Percentiles rank a stretch among this genome's conserved stretches.
These are phyloP conservation scores for Lycocerus yunnanus DNA, from an alignment of 2,888 invertebrate genomes.

Conservation along the genomic window DNA sequence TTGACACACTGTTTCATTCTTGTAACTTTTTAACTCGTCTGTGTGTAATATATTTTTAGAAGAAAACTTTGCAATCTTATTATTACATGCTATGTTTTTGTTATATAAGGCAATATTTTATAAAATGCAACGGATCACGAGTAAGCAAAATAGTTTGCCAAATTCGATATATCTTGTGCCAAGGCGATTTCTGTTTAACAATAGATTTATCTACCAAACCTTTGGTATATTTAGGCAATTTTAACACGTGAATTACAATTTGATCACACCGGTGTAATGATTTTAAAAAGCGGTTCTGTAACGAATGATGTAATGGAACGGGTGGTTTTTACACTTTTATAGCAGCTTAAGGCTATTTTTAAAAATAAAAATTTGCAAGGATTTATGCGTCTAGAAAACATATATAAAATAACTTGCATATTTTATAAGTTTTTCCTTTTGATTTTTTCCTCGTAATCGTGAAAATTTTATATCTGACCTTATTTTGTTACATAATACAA, in stretches of 20 bases:
- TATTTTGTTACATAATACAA: background rate
- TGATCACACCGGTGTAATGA: background rate
- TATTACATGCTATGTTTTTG: background rate
- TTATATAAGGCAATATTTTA: background rate
- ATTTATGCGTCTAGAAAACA: background rate
- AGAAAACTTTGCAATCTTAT: background rate
- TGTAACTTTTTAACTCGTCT: background rate
- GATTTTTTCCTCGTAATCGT: background rate
- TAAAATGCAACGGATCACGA: background rate
- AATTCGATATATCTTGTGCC: background rate
- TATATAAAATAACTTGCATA: background rate
- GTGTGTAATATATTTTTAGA: background rate
- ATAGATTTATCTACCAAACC: background rate
- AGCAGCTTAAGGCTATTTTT: background rate
- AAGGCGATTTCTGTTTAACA: background rate
- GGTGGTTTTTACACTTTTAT: background rate
- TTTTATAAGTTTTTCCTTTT: background rate
- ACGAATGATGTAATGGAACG: background rate
- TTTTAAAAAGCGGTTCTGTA: background rate
- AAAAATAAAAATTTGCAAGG: background rate
- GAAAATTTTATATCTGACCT: background rate
- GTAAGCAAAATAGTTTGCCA: background rate
- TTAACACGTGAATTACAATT: background rate
- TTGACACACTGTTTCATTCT: background rate
- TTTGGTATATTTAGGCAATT: background rate